A percentile compares a stretch with the other conserved stretches of the same genome.
phyloP scores from a whole-genome alignment of 2,797 vertebrate genomes.

The Fratercula arctica region DNA sequence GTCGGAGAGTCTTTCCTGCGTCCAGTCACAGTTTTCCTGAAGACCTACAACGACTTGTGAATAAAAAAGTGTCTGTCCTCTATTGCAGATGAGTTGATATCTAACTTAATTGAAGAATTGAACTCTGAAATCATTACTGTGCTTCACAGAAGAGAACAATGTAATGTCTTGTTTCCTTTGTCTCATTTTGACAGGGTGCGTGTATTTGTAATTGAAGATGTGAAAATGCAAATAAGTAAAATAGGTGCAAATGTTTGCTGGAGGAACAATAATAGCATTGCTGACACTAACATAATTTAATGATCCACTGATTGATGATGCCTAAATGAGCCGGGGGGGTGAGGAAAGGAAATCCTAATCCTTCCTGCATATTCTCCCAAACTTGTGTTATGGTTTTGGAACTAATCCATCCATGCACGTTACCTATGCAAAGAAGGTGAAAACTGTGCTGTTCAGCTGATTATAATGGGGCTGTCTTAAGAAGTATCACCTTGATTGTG shows the following conservation, averaged over 20 bases:
- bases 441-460: slow-evolving; percentile 55
- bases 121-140: neutral
- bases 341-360: neutral
- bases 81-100: neutral
- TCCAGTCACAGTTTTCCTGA: neutral
- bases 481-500: slow-evolving; percentile 62
- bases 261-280: neutral
- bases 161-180: neutral
- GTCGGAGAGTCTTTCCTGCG: neutral
- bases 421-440: slow-evolving; percentile 53
- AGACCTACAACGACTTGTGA: neutral
- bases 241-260: neutral
- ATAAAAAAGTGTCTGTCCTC: neutral
- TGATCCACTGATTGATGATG: neutral
- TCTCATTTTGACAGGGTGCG: neutral
- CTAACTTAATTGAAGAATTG: neutral
- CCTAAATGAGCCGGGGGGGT: neutral
- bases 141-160: neutral
- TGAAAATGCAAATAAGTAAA: neutral
- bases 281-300: neutral
- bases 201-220: slow-evolving; percentile 12
- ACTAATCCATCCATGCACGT: neutral
- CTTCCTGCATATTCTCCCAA: neutral
- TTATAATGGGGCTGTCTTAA: slow-evolving; percentile 66
- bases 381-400: neutral